These are phyloP conservation scores for Apomyelois bistriatella DNA, from an alignment of 2,888 invertebrate species.

Conservation along the genomic window DNA sequence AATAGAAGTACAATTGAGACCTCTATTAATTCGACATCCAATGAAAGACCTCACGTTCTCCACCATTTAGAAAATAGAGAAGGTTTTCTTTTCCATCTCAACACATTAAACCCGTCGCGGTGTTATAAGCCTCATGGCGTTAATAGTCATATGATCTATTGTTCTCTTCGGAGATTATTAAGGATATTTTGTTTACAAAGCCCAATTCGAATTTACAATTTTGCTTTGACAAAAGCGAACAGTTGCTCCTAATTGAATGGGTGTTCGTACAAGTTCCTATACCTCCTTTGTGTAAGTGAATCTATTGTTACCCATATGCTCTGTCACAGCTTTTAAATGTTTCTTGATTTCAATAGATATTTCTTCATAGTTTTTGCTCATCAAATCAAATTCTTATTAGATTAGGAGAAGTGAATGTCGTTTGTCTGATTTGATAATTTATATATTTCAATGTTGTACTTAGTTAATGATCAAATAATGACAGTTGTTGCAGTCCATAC, in stretches of 20 bases:
- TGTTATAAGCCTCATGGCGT: too few species aligned
- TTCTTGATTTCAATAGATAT: background rate
- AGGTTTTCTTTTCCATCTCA: too few species aligned
- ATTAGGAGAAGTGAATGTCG: background rate
- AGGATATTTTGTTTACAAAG: too few species aligned
- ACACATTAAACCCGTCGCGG: too few species aligned
- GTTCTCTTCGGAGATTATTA: too few species aligned
- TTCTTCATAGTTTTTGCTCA: background rate
- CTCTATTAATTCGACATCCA: too few species aligned
- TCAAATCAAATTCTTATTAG: background rate
- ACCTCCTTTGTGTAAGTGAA: conserved; percentile 2
- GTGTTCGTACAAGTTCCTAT: background rate
- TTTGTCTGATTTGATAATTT: background rate
- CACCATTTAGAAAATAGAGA: too few species aligned
- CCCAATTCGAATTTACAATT: background rate
- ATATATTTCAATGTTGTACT: background rate
- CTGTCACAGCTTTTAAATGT: background rate
- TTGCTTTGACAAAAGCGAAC: background rate
- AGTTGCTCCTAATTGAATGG: conserved; percentile 3
- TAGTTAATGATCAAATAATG: background rate
- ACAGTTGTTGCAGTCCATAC: background rate
- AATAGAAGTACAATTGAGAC: too few species aligned
- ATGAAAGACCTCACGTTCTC: too few species aligned
- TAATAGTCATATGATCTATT: too few species aligned
- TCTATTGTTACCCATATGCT: conserved; percentile 2